Evolutionary conservation across 2,797 vertebrate species (phyloP).

Genomic region (Brachyrhaphis roseni): DNA sequence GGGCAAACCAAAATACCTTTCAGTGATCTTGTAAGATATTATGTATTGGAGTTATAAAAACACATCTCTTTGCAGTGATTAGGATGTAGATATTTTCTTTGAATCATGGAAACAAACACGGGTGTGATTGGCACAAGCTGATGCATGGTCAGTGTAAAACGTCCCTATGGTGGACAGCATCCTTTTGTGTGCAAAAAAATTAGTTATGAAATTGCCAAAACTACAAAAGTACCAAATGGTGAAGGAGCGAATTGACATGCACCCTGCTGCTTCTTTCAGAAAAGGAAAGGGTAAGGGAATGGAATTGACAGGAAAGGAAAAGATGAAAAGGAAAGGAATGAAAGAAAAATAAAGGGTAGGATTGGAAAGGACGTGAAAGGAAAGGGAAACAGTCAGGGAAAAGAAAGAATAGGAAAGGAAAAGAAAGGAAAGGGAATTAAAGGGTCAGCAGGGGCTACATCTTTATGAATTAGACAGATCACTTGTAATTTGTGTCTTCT

Average conservation of each 20-base stretch:
- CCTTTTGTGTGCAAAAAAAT: neutral
- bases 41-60: neutral
- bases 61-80: neutral
- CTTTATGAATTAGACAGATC: slow-evolving; percentile 34
- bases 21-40: neutral
- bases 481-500: slow-evolving; percentile 63
- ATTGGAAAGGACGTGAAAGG: slow-evolving; percentile 12
- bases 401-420: slow-evolving; percentile 2
- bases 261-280: slow-evolving; percentile 40
- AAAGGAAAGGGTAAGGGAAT: slow-evolving; percentile 3
- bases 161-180: neutral
- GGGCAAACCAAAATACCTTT: neutral
- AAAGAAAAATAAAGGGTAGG: slow-evolving; percentile 5
- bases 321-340: slow-evolving; percentile 3
- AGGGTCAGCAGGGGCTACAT: neutral
- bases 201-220: neutral
- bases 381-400: slow-evolving; percentile 6
- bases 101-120: neutral
- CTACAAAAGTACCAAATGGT: slow-evolving; percentile 1
- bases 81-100: neutral
- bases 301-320: slow-evolving; percentile 1
- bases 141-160: neutral
- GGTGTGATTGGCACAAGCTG: neutral
- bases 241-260: neutral
- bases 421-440: neutral